Evolutionary conservation across 2,888 invertebrate species (phyloP), one percentile per base, ranked within the genome.

Genomic region (Eupithecia inturbata): DNA sequence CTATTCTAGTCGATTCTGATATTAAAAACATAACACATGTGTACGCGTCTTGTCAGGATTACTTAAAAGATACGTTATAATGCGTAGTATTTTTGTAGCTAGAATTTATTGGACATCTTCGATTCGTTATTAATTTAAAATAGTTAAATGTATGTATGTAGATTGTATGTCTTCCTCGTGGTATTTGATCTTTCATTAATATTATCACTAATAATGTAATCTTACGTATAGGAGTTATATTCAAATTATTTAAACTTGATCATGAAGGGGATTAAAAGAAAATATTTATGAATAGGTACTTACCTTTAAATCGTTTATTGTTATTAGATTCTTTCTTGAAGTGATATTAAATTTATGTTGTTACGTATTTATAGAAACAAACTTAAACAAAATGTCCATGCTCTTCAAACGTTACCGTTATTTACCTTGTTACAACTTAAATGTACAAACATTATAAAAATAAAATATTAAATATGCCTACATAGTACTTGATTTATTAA

Each of bases 1-100:
- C 68, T 80, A 79, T 81, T 83, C 85, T 84, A 84, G 85, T 84
- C 83, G 78, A 74, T 78, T 78, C 68, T 72, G 77, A 78, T 79
- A 78, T 79, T 77, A 66, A 74, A 62, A 70, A 53, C 62, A 36
- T 63, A 16, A 67, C 45, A 26, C 12, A 53, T 62, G 41, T 36
- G 31, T 45, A 49, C 36, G 22, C 19, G 69, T 71, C 31, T 36
- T 39, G 64, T 66, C 64, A 16, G 66, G 39, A 39, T 39, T 66
- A 66, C 22, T 14, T 39, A 16, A 26, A 39, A 39, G 12, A 39
- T 63, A 70, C 39, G 14, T 66, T 22, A 66, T 12, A 41, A 41
- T 68, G 72, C 33, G 68, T 68, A 68, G 33, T 68, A 68, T 67
- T 45, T 67, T 31, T 67, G 45, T 67, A 68, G 53, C 12, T 36